Evolutionary conservation across 2,113 vertebrate species (phyloP), one percentile per base, ranked within the genome.

Genomic region (Gallinago jamesoni): DNA sequence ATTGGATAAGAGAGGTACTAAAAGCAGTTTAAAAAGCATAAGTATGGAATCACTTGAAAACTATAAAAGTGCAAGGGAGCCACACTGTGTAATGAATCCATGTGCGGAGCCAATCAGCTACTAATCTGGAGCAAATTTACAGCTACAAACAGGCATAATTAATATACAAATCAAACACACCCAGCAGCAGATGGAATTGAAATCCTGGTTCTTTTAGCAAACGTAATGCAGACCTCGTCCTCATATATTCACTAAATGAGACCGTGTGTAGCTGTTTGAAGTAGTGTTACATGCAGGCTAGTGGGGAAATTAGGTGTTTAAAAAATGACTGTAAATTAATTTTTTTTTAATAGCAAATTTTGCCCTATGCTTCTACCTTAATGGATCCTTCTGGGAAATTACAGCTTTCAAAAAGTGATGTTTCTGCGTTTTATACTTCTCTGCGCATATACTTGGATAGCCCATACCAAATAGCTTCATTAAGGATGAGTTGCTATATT

Each of bases 41-140:
- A 87, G 57, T 67, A 70, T 73, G 70, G 73, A 66, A 89, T 59
- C 6, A 72, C 92, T 93, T 90, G 83, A 86, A 93, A 90, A 90
- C 56, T 70, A 55, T 78, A 74, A 41, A 86, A 80, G 68, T 84
- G 47, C 72, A 70, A 80, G 45, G 37, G 52, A 96, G 82, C 27
- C 68, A 43, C 23, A 14, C 47, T 39, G 12, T 60, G 30, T 64
- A 83, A 90, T 66, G 70, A 91, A 93, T 91, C 89, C 37, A 31
- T 87, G 74, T 12, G 39, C 6, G 0, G 86, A 94, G 85, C 62
- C 84, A 93, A 93, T 95, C 92, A 87, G 70, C 66, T 91, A 57
- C 84, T 95, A 92, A 93, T 93, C 94, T 96, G 95, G 93, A 95
- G 93, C 74, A 96, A 96, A 96, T 96, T 94, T 96, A 94, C 95